phyloP scores from a whole-genome alignment of 1,140 invertebrate genomes.

The Kradibia gibbosae region DNA sequence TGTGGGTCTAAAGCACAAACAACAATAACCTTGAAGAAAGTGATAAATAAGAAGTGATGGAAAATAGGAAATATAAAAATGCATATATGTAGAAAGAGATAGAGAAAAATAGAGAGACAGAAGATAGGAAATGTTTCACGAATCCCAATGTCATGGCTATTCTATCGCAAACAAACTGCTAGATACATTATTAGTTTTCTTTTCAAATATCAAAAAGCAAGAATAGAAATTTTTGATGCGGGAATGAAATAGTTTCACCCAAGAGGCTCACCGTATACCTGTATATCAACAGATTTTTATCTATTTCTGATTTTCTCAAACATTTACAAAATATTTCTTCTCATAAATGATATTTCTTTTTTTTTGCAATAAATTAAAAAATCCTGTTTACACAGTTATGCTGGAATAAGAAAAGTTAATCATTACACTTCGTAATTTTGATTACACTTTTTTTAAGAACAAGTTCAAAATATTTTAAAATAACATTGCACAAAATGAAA shows the following conservation, averaged over 20 bases:
- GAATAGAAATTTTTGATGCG: slow-evolving; percentile 25
- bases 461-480: too few species aligned
- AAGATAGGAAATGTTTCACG: not conserved
- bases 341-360: not conserved
- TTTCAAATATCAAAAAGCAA: slow-evolving; percentile 6
- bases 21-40: not conserved
- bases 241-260: slow-evolving; percentile 20
- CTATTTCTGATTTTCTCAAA: slow-evolving; percentile 5
- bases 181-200: not conserved
- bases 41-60: not conserved
- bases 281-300: slow-evolving; percentile 19
- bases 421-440: too few species aligned
- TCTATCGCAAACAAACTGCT: slow-evolving; percentile 31
- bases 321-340: slow-evolving; percentile 26
- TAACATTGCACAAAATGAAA: too few species aligned
- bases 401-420: too few species aligned
- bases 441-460: too few species aligned
- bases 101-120: not conserved
- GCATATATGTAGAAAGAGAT: not conserved
- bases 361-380: slow-evolving; percentile 31
- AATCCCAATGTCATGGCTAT: slow-evolving; percentile 1
- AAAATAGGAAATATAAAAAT: not conserved
- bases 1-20: not conserved
- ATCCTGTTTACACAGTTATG: too few species aligned
- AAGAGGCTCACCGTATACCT: not conserved